Evolutionary conservation across 37 sponge, comb jelly and placozoan species (phyloP), one percentile per base, ranked within the genome.

Genomic region (Aphrocallistes beatrix): DNA sequence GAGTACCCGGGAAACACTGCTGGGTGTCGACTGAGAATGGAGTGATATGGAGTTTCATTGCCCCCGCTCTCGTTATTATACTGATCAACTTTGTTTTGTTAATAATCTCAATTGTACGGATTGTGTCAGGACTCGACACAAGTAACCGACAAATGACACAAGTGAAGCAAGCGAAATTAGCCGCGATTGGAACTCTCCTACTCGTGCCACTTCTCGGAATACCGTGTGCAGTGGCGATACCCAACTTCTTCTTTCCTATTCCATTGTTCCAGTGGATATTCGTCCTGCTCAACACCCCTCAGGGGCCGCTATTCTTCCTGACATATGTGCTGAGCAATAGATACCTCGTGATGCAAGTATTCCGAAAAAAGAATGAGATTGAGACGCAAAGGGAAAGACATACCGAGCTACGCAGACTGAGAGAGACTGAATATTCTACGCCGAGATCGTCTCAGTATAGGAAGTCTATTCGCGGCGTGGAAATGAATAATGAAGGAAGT

Each of bases 191-290:
- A 32, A 19, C 75, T 25, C n/a, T 60, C 34, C 1, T 60, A 60
- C 75, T 60, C 3, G 75, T 60, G 28, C 75, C 75, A 30, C 1
- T 60, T 28, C 34, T 60, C 10, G 75, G 75, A 28, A 60, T 60
- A 60, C 75, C 75, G 34, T 60, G 75, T 19, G n/a, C n/a, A 60
- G 75, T 60, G 34, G 75, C 75, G 10, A 30, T 60, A 30, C 75
- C n/a, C 10, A 60, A 60, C 34, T 60, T 60, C 75, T 60, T 60
- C 75, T 19, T 60, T 60, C n/a, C 75, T 3, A 30, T 60, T 30
- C n/a, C 75, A 60, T 28, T 60, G 3, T 60, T 60, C 75, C 75
- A 60, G n/a, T 60, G 75, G 75, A 60, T 60, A 60, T 60, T 60
- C 75, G 75, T 60, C 6, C 25, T 60, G 34, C 75, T 60, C 28